These are phyloP conservation scores for Cephus pygmeus DNA, from an alignment of 2,888 invertebrate genomes.

Conservation along the genomic window DNA sequence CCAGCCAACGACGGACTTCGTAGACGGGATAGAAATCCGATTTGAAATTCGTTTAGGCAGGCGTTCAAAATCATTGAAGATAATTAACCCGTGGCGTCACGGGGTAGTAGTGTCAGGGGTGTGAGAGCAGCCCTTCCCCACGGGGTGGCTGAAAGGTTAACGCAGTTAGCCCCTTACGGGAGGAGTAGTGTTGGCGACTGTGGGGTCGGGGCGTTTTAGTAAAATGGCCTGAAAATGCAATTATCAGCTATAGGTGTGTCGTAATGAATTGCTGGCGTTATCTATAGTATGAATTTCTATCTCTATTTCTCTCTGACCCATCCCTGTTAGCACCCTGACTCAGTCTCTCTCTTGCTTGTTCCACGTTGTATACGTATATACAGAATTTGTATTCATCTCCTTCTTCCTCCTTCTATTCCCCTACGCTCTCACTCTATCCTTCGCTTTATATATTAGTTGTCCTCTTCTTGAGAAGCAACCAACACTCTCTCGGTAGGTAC, in stretches of 20 bases:
- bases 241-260: slow-evolving; percentile 63
- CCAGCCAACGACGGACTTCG: neutral
- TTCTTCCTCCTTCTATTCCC: neutral
- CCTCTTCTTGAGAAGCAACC: slow-evolving; percentile 16
- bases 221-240: slow-evolving; percentile 64
- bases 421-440: neutral
- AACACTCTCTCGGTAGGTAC: neutral
- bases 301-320: neutral
- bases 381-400: neutral
- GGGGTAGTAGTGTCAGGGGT: slow-evolving; percentile 31
- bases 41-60: slow-evolving; percentile 60
- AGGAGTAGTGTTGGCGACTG: slow-evolving; percentile 34
- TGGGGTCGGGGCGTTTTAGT: slow-evolving; percentile 49
- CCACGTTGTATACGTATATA: neutral
- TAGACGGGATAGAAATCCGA: slow-evolving; percentile 47
- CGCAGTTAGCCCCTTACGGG: slow-evolving; percentile 57
- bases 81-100: slow-evolving; percentile 58
- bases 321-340: slow-evolving; percentile 12
- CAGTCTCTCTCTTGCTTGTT: neutral
- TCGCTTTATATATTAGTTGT: neutral
- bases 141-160: slow-evolving; percentile 61
- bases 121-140: slow-evolving; percentile 19
- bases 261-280: slow-evolving; percentile 62
- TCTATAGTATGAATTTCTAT: slow-evolving; percentile 35
- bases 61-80: slow-evolving; percentile 61